phyloP scores from a whole-genome alignment of 2,113 vertebrate species.

The Sula dactylatra region DNA sequence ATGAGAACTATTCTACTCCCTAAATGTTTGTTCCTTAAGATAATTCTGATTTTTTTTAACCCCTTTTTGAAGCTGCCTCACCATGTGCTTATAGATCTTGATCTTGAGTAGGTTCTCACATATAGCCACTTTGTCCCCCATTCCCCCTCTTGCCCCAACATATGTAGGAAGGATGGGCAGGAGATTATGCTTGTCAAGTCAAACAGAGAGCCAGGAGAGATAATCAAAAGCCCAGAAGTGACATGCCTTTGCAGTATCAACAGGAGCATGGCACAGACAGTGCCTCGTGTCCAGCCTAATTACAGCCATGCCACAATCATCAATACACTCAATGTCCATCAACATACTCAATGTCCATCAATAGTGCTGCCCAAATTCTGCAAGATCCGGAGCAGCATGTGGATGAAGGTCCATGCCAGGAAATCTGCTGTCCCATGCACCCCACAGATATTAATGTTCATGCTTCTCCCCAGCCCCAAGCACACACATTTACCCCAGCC shows the following conservation, averaged over 20 bases:
- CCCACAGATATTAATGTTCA: not conserved
- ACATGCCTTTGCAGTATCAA: not conserved
- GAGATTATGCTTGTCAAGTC: not conserved
- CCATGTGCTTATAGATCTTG: not conserved
- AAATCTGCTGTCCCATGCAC: not conserved
- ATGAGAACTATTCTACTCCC: not conserved
- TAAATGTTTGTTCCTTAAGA: not conserved
- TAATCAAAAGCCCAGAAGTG: not conserved
- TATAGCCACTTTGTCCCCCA: not conserved
- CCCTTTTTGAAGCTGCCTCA: not conserved
- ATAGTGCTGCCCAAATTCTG: not conserved
- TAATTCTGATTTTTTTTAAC: not conserved
- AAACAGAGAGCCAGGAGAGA: not conserved
- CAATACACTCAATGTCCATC: not conserved
- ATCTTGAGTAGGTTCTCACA: not conserved
- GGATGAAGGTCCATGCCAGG: not conserved
- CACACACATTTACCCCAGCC: not conserved
- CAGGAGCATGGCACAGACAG: fast-evolving
- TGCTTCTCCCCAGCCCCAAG: not conserved
- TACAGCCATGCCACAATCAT: not conserved
- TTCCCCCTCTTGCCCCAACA: too few relatives aligned
- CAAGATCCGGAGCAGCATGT: not conserved
- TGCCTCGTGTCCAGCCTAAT: not conserved
- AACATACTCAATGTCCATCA: not conserved
- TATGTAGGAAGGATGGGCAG: not conserved